Conservation (phyloP, 2,113 vertebrate genomes). For the Cygnus buccinator region DNA sequence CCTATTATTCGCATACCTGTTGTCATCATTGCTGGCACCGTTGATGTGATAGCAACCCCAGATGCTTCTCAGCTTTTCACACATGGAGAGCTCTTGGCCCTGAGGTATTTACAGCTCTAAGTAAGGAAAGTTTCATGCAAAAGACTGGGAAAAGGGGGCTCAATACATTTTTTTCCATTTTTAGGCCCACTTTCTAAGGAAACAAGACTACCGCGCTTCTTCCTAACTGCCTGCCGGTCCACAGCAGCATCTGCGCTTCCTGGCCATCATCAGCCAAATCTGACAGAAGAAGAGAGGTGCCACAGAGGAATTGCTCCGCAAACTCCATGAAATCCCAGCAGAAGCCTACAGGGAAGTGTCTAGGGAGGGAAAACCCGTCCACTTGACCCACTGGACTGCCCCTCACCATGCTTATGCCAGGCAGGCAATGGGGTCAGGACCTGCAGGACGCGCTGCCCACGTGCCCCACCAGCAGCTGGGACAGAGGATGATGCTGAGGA, state of each 20-base stretch:
- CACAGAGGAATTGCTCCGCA: neutral
- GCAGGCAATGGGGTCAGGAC: fast-evolving
- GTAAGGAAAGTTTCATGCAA: neutral
- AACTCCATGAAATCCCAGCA: neutral
- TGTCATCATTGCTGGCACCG: neutral
- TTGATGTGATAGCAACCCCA: neutral
- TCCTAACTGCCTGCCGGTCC: neutral
- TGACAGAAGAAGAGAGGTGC: neutral
- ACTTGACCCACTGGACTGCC: fast-evolving
- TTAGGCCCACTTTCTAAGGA: neutral
- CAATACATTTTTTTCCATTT: neutral
- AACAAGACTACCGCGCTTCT: neutral
- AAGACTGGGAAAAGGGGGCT: neutral
- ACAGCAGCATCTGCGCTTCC: neutral
- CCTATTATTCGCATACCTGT: neutral
- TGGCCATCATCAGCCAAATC: neutral
- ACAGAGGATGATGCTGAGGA: neutral
- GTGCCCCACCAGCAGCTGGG: too few relatives aligned
- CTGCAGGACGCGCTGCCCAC: too few relatives aligned
- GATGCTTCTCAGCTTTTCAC: neutral
- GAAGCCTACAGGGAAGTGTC: neutral
- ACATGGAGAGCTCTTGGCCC: neutral
- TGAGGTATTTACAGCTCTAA: neutral
- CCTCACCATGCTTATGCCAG: fast-evolving
- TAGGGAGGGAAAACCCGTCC: neutral